These are phyloP conservation scores for Tholera decimalis DNA, from an alignment of 2,888 invertebrate genomes.

Conservation along the genomic window DNA sequence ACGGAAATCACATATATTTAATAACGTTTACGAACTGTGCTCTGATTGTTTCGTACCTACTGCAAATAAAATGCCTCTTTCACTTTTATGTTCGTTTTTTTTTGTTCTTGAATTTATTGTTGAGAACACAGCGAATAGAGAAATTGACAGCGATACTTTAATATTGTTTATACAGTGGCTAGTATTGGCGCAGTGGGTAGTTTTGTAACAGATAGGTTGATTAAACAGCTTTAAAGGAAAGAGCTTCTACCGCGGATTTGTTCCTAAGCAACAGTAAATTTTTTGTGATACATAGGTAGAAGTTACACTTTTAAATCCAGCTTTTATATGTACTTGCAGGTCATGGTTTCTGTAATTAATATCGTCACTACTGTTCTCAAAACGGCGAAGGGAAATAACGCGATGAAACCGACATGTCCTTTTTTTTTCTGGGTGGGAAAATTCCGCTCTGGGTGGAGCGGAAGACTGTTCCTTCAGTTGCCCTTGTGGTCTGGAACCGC, in stretches of 20 bases:
- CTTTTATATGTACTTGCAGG: no score
- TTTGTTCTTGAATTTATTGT: conserved; percentile 58
- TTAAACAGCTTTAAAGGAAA: background rate
- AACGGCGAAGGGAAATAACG: no score
- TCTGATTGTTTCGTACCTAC: conserved; percentile 66
- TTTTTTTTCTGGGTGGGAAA: no score
- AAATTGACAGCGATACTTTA: conserved; percentile 21
- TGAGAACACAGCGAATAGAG: conserved; percentile 31
- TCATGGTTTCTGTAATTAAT: no score
- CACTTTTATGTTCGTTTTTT: conserved; percentile 72
- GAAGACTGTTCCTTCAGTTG: no score
- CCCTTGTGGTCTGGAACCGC: no score
- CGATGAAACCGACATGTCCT: no score
- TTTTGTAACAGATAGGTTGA: background rate
- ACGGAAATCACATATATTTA: conserved; percentile 45
- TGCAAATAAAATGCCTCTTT: conserved; percentile 65
- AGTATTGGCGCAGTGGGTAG: background rate
- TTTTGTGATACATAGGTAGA: no score
- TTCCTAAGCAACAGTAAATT: background rate
- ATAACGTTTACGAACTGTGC: conserved; percentile 60
- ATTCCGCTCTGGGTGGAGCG: no score
- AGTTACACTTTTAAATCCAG: no score
- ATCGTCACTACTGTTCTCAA: no score
- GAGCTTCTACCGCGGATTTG: background rate
- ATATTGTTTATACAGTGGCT: conserved; percentile 1